These are phyloP conservation scores for Deroplatys truncata DNA, from an alignment of 2,888 invertebrate species.

Conservation along the genomic window DNA sequence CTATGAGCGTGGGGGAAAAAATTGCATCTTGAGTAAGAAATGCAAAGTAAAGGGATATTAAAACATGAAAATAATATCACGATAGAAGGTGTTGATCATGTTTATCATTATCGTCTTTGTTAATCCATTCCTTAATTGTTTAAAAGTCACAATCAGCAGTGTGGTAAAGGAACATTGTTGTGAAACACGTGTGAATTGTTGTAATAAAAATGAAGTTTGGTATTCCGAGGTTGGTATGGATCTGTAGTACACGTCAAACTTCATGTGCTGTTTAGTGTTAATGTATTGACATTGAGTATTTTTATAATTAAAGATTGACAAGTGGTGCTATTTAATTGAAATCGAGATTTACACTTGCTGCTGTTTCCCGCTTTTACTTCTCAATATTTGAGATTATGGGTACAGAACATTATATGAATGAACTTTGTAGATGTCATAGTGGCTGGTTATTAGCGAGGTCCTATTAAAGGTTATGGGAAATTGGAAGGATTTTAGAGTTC, in stretches of 20 bases:
- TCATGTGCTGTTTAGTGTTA: conserved; percentile 18
- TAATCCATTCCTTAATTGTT: too few relatives aligned
- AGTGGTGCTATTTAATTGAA: neutral
- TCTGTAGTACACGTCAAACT: conserved; percentile 27
- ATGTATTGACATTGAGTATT: neutral
- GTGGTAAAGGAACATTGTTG: too few relatives aligned
- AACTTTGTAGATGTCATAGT: too few relatives aligned
- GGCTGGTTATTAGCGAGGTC: neutral
- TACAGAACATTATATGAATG: neutral
- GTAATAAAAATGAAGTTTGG: neutral
- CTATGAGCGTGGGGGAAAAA: too few relatives aligned
- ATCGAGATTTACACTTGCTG: neutral
- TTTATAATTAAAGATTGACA: neutral
- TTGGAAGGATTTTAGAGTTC: neutral
- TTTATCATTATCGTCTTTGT: too few relatives aligned
- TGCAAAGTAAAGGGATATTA: too few relatives aligned
- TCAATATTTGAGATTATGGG: neutral
- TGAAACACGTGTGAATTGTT: too few relatives aligned
- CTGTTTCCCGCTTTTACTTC: neutral
- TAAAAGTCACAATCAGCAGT: too few relatives aligned
- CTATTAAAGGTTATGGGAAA: neutral
- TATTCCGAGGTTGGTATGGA: neutral
- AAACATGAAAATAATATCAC: too few relatives aligned
- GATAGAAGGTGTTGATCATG: too few relatives aligned
- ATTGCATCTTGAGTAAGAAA: too few relatives aligned